Base-by-base conservation (phyloP, 2,113 vertebrate genomes). In the Nothobranchius kuhntae region DNA sequence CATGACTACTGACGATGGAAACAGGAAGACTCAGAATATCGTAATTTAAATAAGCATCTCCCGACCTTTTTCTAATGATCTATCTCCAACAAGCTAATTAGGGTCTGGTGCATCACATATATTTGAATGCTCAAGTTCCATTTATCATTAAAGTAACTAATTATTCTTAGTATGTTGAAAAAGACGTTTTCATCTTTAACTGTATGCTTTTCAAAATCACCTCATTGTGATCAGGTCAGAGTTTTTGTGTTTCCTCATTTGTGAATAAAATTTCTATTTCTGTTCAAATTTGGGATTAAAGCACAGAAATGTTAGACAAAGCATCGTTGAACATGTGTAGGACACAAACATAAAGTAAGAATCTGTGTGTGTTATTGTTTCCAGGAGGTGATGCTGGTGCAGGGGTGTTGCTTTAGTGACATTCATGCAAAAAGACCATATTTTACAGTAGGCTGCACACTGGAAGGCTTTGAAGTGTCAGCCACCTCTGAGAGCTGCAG, bases 401-500 rank as follows among this genome's bases (percentile, higher is more conserved):
- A 50, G 8, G 6, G 13, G 14, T 15, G 38, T 60, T 38, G n/a
- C 51, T 74, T 66, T 47, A 24, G 47, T 56, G 40, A 3, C 47
- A n/a, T 61, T 51, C 14, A 45, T 11, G 35, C 26, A 69, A 63
- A 15, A 2, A 13, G 40, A 10, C 40, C 40, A 62, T 40, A 35
- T 14, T 46, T 50, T 38, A 36, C 36, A 53, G 30, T 13, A n/a
- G 35, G 38, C 54, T 36, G 1, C 35, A 40, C 50, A 15, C 46
- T 30, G 46, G 50, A 9, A 70, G 57, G 55, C 52, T 70, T 61
- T 51, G 61, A 59, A 60, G 78, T 35, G 26, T 47, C 40, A 47
- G 54, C 53, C 61, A 59, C 54, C 61, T 55, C 68, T 48, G 61
- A 72, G 66, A 71, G 42, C 61, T 68, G 62, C 75, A 63, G 62